These are phyloP conservation scores for Urocolius indicus DNA, from an alignment of 2,113 vertebrate species.

Conservation along the genomic window DNA sequence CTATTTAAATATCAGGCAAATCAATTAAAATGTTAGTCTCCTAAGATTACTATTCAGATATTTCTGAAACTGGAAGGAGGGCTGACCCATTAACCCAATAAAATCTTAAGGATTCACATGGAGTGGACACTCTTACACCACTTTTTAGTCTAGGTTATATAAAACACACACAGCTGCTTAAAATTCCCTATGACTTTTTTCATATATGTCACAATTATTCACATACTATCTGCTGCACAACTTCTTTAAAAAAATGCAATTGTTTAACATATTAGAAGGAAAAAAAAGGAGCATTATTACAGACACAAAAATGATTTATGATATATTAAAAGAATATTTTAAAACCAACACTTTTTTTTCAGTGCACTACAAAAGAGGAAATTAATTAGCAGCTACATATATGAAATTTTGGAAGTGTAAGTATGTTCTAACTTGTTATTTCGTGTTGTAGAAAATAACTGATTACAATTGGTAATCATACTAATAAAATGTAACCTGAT, in stretches of 20 bases:
- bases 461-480: neutral
- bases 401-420: neutral
- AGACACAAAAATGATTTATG: neutral
- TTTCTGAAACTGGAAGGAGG: neutral
- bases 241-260: neutral
- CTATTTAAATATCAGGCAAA: neutral
- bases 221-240: neutral
- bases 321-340: neutral
- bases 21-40: neutral
- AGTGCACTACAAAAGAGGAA: neutral
- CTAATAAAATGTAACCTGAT: neutral
- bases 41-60: neutral
- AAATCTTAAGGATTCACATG: neutral
- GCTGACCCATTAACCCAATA: neutral
- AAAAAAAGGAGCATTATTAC: neutral
- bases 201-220: neutral
- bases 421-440: neutral
- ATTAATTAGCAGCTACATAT: neutral
- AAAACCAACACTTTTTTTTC: neutral
- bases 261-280: neutral
- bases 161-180: neutral
- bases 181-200: neutral
- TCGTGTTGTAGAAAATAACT: neutral
- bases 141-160: neutral
- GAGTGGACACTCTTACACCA: neutral